Evolutionary conservation across 1,140 invertebrate genomes (phyloP).

Genomic region (Drosophila parabipectinata): DNA sequence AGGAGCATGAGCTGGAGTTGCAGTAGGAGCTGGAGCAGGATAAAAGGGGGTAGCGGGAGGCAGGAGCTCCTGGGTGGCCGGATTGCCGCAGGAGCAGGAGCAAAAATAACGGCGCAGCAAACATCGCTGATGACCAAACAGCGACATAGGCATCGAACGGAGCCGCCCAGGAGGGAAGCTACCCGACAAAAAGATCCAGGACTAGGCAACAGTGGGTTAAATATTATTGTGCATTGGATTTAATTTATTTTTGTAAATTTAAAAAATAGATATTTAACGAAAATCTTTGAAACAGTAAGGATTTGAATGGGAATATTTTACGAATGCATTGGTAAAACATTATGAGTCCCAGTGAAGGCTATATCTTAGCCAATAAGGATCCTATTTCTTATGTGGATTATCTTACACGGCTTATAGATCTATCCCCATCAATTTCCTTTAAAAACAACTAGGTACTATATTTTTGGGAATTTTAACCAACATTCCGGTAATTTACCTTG

Average conservation of each 20-base stretch:
- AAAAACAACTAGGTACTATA: too few species aligned
- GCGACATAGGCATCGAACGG: slow-evolving; percentile 53
- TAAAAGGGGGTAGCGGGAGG: not conserved
- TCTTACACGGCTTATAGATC: too few species aligned
- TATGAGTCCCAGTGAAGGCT: not conserved
- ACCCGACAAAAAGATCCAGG: slow-evolving; percentile 32
- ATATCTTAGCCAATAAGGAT: too few species aligned
- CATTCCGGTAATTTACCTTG: too few species aligned
- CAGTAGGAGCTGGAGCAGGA: slow-evolving; percentile 2
- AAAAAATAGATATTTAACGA: too few species aligned
- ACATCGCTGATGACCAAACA: slow-evolving; percentile 78
- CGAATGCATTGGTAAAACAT: not conserved
- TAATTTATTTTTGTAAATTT: too few species aligned
- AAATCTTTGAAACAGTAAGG: not conserved
- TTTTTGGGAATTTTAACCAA: too few species aligned
- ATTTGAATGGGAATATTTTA: not conserved
- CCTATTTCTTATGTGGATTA: too few species aligned
- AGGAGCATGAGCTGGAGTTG: not conserved
- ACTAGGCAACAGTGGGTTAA: slow-evolving; percentile 29
- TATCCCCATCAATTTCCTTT: too few species aligned
- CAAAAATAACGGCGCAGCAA: slow-evolving; percentile 79
- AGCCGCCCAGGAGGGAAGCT: slow-evolving; percentile 26
- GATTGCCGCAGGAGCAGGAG: slow-evolving; percentile 55
- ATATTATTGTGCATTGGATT: not conserved
- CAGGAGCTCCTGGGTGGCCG: slow-evolving; percentile 11